A percentile compares a stretch with the other conserved stretches of the same genome.
These are phyloP conservation scores for Hypsopygia costalis DNA, from an alignment of 2,888 invertebrate species.

Conservation along the genomic window DNA sequence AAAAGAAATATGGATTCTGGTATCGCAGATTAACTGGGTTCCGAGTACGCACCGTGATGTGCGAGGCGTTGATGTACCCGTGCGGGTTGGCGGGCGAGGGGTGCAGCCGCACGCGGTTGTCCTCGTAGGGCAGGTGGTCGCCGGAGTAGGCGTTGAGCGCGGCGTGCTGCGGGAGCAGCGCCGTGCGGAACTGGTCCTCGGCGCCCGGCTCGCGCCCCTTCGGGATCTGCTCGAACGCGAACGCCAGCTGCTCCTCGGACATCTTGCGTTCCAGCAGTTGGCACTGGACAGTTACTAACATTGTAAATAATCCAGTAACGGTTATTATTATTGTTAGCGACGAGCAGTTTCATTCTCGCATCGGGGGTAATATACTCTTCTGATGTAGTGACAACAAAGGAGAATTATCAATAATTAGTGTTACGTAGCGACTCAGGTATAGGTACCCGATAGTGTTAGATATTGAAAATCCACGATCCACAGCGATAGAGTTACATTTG, in stretches of 20 bases:
- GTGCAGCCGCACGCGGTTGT: slow-evolving; percentile 91
- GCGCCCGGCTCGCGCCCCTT: slow-evolving; percentile 86
- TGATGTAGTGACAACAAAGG: too few relatives aligned
- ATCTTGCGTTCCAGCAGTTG: slow-evolving; percentile 77
- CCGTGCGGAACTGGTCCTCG: slow-evolving; percentile 86
- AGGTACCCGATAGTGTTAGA: too few relatives aligned
- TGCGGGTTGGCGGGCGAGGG: slow-evolving; percentile 90
- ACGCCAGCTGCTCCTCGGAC: slow-evolving; percentile 86
- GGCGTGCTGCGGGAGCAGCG: slow-evolving; percentile 85
- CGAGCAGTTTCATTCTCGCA: too few relatives aligned
- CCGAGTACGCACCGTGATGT: slow-evolving; percentile 93
- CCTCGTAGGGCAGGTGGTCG: slow-evolving; percentile 94
- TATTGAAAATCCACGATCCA: too few relatives aligned
- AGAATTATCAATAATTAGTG: too few relatives aligned
- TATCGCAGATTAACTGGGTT: too few relatives aligned
- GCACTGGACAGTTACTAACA: slow-evolving; percentile 52
- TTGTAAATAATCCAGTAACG: too few relatives aligned
- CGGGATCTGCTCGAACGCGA: slow-evolving; percentile 92
- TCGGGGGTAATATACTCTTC: too few relatives aligned
- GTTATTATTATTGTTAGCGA: too few relatives aligned
- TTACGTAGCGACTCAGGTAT: too few relatives aligned
- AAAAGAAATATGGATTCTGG: too few relatives aligned
- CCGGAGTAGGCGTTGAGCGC: slow-evolving; percentile 78
- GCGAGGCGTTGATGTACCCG: slow-evolving; percentile 96
- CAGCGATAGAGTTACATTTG: too few relatives aligned